Evolutionary conservation across 1,140 invertebrate species (phyloP).

Genomic region (Hycleus phaleratus): DNA sequence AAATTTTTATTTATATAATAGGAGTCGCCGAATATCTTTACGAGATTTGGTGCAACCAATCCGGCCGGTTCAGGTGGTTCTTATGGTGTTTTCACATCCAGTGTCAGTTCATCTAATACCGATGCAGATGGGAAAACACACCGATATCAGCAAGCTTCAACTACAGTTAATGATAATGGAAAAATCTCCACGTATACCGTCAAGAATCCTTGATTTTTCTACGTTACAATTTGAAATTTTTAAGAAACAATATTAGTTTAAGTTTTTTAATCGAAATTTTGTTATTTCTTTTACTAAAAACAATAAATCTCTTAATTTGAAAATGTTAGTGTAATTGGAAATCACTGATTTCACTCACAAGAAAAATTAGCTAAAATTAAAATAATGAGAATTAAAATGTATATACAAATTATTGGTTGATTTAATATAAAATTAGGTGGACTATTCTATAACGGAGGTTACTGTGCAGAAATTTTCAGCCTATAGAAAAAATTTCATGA

Average conservation of each 20-base stretch:
- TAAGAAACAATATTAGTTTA: not conserved
- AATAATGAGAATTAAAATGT: no score
- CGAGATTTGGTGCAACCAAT: slow-evolving; percentile 42
- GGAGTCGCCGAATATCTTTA: slow-evolving; percentile 51
- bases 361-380: no score
- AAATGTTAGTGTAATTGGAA: no score
- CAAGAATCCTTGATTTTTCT: slow-evolving; percentile 23
- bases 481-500: no score
- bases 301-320: no score
- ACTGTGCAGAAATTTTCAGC: no score
- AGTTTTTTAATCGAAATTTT: no score
- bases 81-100: slow-evolving; percentile 56
- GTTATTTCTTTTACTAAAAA: no score
- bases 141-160: slow-evolving; percentile 50
- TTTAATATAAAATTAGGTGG: no score
- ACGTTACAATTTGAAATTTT: not conserved
- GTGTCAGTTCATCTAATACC: slow-evolving; percentile 45
- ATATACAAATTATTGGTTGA: no score
- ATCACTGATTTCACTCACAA: no score
- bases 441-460: no score
- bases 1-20: slow-evolving; percentile 33
- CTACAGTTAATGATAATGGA: slow-evolving; percentile 64
- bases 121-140: slow-evolving; percentile 52
- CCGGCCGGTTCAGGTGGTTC: slow-evolving; percentile 37
- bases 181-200: slow-evolving; percentile 55